These are phyloP conservation scores for Dynastes grantii DNA, from an alignment of 2,888 invertebrate genomes.

Conservation along the genomic window DNA sequence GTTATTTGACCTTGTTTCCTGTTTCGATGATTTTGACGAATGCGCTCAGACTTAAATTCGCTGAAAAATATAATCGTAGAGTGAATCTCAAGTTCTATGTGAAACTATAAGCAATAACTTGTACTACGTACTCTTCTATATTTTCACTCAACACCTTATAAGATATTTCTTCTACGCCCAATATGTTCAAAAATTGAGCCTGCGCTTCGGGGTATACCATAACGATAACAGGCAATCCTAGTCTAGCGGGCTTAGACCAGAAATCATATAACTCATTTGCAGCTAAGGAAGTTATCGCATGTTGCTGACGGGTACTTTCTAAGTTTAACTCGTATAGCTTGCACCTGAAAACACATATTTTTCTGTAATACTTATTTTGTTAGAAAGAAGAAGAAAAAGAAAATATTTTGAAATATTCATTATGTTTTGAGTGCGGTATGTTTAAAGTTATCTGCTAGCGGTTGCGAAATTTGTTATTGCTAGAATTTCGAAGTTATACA, in stretches of 20 bases:
- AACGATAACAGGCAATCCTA: not conserved
- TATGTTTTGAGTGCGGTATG: no score
- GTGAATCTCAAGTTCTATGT: no score
- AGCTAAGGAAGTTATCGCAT: not conserved
- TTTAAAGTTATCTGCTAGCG: no score
- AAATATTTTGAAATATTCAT: no score
- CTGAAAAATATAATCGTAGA: not conserved
- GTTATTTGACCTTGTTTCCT: not conserved
- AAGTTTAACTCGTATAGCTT: constrained; percentile 3
- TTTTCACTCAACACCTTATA: not conserved
- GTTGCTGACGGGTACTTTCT: not conserved
- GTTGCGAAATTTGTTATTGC: no score
- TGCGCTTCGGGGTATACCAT: not conserved
- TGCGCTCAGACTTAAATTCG: not conserved
- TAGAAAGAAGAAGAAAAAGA: no score
- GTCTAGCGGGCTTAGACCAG: not conserved
- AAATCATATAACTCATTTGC: not conserved
- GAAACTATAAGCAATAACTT: not conserved
- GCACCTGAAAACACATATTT: constrained; percentile 7
- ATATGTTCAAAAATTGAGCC: not conserved
- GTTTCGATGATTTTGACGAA: not conserved
- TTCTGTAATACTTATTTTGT: no score
- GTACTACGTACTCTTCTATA: constrained; percentile 3
- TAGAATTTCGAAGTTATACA: no score
- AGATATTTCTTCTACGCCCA: not conserved